A percentile compares a stretch with the other conserved stretches of the same genome.
These are phyloP conservation scores for Adelognathus sp. DNA, from an alignment of 2,888 invertebrate genomes.

Conservation along the genomic window DNA sequence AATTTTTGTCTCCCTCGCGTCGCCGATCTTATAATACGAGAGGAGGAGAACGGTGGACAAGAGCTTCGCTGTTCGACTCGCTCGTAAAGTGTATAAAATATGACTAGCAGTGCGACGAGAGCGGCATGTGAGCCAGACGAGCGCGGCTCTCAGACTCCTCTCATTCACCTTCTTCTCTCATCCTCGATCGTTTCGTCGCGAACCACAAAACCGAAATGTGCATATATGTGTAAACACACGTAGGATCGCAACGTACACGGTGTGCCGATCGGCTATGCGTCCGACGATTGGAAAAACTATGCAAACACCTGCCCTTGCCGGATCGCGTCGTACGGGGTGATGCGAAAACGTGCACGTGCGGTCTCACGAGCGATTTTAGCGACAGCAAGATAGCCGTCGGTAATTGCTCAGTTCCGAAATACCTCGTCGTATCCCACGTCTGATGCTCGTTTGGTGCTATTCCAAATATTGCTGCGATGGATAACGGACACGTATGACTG, in stretches of 20 bases:
- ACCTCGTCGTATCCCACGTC: not conserved
- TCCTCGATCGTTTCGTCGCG: constrained; percentile 53
- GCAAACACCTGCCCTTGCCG: constrained; percentile 34
- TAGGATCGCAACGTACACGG: constrained; percentile 32
- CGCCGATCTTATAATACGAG: not conserved
- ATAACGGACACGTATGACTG: not conserved
- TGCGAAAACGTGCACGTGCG: not conserved
- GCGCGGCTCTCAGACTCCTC: constrained; percentile 1
- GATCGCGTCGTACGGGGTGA: not conserved
- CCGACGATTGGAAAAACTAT: constrained; percentile 28
- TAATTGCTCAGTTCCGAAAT: not conserved
- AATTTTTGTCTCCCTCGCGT: constrained; percentile 35
- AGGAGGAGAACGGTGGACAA: not conserved
- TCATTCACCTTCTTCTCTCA: constrained; percentile 7
- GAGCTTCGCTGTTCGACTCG: constrained; percentile 60
- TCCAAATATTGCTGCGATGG: not conserved
- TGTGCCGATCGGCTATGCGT: constrained; percentile 6
- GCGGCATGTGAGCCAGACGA: constrained; percentile 58
- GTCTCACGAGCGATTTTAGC: not conserved
- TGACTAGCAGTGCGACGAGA: constrained; percentile 65
- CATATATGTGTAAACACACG: not conserved
- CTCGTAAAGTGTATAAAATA: constrained; percentile 75
- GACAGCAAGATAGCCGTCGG: not conserved
- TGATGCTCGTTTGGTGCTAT: not conserved
- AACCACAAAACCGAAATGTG: constrained; percentile 12